Conservation (phyloP, 2,113 vertebrate genomes). For the Mormoops blainvillei region DNA sequence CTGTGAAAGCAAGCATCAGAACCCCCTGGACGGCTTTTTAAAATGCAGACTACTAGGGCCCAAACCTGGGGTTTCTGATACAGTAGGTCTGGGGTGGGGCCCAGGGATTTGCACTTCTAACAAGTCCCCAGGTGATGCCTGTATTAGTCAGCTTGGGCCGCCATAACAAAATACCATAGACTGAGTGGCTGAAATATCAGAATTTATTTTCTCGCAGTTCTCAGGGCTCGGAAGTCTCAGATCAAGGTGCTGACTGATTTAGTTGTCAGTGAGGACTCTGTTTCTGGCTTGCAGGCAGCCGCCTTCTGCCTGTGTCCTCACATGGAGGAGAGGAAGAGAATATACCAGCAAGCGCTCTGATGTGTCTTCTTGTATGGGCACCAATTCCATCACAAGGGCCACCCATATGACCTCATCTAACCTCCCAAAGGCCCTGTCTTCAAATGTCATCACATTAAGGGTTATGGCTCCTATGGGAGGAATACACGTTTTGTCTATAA, state of each 20-base stretch:
- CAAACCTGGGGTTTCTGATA: not conserved
- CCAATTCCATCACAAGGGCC: not conserved
- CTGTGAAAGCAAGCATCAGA: not conserved
- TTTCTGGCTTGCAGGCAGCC: not conserved
- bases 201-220: not conserved
- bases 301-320: not conserved
- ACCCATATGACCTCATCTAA: not conserved
- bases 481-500: not conserved
- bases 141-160: not conserved
- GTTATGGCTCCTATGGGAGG: not conserved
- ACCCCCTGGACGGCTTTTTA: not conserved
- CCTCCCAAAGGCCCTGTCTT: not conserved
- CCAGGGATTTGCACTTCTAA: not conserved
- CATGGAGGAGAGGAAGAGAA: not conserved
- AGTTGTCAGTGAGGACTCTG: not conserved
- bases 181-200: not conserved
- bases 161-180: not conserved
- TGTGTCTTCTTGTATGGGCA: not conserved
- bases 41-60: not conserved
- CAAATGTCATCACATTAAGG: not conserved
- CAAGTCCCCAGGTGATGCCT: not conserved
- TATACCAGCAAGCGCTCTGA: not conserved
- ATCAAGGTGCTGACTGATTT: not conserved
- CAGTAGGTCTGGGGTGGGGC: not conserved
- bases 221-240: not conserved